Evolutionary conservation across 2,797 vertebrate species (phyloP).

Genomic region (Spheniscus humboldti): DNA sequence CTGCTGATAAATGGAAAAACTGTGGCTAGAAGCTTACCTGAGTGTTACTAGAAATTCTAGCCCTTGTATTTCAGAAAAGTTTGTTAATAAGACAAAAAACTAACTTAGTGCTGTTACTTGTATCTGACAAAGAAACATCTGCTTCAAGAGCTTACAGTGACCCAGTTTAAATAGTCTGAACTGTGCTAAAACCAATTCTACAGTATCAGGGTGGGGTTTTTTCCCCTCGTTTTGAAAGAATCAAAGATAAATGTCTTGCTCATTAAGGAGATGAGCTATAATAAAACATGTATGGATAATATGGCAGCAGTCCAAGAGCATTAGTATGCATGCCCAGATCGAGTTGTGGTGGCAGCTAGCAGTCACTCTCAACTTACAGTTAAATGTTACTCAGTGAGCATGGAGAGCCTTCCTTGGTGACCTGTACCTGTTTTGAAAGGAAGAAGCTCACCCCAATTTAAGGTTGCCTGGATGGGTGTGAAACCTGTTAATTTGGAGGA

Average conservation of each 20-base stretch:
- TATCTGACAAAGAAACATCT: slow-evolving; percentile 2
- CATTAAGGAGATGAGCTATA: slow-evolving; percentile 47
- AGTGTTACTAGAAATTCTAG: neutral
- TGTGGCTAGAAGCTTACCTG: neutral
- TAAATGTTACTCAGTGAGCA: neutral
- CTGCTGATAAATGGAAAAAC: neutral
- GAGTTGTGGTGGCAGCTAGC: slow-evolving; percentile 20
- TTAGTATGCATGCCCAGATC: neutral
- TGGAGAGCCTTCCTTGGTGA: neutral
- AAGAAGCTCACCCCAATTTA: neutral
- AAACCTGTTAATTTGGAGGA: neutral
- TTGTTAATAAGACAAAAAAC: neutral
- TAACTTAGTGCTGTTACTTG: neutral
- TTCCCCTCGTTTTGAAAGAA: slow-evolving; percentile 27
- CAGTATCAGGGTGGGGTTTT: neutral
- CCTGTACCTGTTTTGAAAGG: neutral
- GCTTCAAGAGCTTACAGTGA: slow-evolving; percentile 1
- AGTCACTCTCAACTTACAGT: neutral
- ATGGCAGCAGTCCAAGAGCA: slow-evolving; percentile 45
- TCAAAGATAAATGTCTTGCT: slow-evolving; percentile 44
- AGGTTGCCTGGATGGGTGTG: neutral
- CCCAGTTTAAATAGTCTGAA: neutral
- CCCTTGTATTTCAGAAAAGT: neutral
- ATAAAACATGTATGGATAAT: slow-evolving; percentile 46
- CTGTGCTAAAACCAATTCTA: neutral